phyloP scores from a whole-genome alignment of 2,888 invertebrate genomes.

The Falcaria lacertinaria region DNA sequence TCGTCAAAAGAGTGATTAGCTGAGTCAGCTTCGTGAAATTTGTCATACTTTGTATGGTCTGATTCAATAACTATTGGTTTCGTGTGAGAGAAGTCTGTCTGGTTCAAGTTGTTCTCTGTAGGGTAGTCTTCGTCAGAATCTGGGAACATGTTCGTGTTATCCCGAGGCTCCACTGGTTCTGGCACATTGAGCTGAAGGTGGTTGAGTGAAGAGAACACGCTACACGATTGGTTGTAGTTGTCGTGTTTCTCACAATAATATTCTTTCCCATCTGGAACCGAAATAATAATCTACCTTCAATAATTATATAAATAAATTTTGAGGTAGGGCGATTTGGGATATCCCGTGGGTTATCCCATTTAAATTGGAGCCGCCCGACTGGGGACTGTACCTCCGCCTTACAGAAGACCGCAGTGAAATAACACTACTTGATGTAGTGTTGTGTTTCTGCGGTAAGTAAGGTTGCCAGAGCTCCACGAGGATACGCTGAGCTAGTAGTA shows the following conservation, averaged over 20 bases:
- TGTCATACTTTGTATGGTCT: slow-evolving; percentile 53
- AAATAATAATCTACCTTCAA: not conserved
- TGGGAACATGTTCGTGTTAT: slow-evolving; percentile 51
- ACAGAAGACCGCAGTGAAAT: too few relatives aligned
- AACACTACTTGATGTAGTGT: too few relatives aligned
- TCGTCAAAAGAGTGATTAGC: slow-evolving; percentile 71
- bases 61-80: slow-evolving; percentile 71
- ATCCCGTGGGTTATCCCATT: too few relatives aligned
- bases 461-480: too few relatives aligned
- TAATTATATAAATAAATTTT: too few relatives aligned
- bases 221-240: slow-evolving; percentile 63
- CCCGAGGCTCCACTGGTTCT: slow-evolving; percentile 59
- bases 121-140: slow-evolving; percentile 71
- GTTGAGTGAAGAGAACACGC: slow-evolving; percentile 63
- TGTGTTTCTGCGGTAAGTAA: too few relatives aligned
- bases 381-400: too few relatives aligned
- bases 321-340: too few relatives aligned
- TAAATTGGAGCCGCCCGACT: too few relatives aligned
- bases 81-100: slow-evolving; percentile 70
- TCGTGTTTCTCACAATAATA: slow-evolving; percentile 75
- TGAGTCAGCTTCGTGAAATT: slow-evolving; percentile 55
- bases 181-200: slow-evolving; percentile 66
- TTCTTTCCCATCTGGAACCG: slow-evolving; percentile 63
- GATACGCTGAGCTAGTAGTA: too few relatives aligned
- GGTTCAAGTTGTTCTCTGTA: slow-evolving; percentile 68